Base-by-base conservation (phyloP, 2,113 vertebrate species). In the Malurus melanocephalus region DNA sequence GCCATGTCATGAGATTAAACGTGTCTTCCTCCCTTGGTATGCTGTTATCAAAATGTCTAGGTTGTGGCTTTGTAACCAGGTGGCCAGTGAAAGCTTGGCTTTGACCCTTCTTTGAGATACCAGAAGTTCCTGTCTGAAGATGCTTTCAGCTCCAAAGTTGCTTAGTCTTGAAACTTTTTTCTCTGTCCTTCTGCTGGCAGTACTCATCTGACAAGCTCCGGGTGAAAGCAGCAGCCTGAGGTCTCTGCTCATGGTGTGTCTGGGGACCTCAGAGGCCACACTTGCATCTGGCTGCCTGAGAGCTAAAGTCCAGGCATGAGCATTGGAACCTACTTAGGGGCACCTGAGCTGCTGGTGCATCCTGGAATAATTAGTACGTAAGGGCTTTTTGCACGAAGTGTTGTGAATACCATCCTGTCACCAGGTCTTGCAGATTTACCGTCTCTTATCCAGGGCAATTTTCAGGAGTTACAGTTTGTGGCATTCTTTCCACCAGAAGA, bases 201-300 rank as follows among this genome's bases (percentile, higher is more conserved):
- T 40, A 51, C 46, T 53, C 43, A 66, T 53, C 22, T 65, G 28
- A 88, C 7, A 42, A 71, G 57, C 40, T 26, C 43, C 0, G 0
- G 42, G 14, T 52, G 57, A 74, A 52, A 66, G 48, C 57, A 71
- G 69, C 61, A 48, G 66, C 53, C 6, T 0, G 5, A 64, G n/a
- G 30, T 88, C 35, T n/a, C 27, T 0, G 1, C 27, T 74, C 9
- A 2, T 2, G 1, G 14, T 26, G 22, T 1, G 1, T 11, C 17
- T 38, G 42, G 33, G 30, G 11, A 45, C 27, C 16, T 67, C 0
- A 4, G 27, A 52, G 43, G 9, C 24, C 28, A 11, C 0, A 0
- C 23, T 40, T 40, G 23, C 38, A 26, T 32, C 62, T 66, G 40
- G 38, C 57, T 71, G 18, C 68, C 32, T 0, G 1, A 77, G 55